A percentile compares a stretch with the other conserved stretches of the same genome.
Evolutionary conservation across 2,113 vertebrate genomes (phyloP).

Genomic region (Petrocephalus zakoni): DNA sequence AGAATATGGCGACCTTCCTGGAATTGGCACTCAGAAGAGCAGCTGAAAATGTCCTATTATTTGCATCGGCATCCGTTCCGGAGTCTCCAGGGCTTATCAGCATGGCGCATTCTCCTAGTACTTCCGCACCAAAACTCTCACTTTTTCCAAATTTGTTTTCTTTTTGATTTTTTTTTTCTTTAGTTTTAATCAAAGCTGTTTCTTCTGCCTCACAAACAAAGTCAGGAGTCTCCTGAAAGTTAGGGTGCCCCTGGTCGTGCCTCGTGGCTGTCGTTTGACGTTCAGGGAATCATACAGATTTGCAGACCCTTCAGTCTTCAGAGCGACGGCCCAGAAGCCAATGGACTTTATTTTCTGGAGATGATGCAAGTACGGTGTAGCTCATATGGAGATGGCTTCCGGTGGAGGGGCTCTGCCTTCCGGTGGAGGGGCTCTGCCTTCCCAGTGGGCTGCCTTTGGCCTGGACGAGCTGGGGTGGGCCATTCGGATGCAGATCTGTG

Average conservation of each 20-base stretch:
- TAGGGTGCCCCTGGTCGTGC: neutral
- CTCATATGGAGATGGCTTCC: neutral
- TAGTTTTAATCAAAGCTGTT: neutral
- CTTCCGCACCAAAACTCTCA: slow-evolving; percentile 15
- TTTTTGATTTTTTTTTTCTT: neutral
- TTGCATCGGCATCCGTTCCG: slow-evolving; percentile 13
- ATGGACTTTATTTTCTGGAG: neutral
- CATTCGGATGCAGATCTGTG: neutral
- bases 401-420: neutral
- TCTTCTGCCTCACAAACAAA: neutral
- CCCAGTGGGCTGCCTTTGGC: too few relatives aligned
- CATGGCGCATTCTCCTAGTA: neutral
- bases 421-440: too few relatives aligned
- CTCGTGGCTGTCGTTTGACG: neutral
- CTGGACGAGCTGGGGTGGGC: too few relatives aligned
- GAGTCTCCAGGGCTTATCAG: slow-evolving; percentile 2
- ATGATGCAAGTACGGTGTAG: neutral
- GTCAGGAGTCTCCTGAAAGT: neutral
- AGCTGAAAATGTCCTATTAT: slow-evolving; percentile 11
- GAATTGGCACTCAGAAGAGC: neutral
- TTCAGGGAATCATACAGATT: neutral
- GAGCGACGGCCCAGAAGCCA: neutral
- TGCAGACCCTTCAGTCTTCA: neutral
- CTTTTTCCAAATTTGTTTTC: neutral
- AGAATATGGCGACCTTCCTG: neutral